Conservation (phyloP, 2,888 invertebrate genomes). For the Boloria selene region DNA sequence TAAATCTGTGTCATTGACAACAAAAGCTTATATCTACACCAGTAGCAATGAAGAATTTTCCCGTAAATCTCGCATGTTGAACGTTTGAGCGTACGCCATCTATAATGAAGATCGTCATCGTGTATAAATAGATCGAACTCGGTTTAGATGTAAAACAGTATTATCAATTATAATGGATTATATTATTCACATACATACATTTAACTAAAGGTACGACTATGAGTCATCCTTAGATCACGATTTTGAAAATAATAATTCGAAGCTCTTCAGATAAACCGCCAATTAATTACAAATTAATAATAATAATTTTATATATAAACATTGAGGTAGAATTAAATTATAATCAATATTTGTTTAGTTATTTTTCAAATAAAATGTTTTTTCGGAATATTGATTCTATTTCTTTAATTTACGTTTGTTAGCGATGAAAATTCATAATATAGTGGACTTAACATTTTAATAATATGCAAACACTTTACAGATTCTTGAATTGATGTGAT, state of each 20-base stretch:
- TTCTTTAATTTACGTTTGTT: no score
- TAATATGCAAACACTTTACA: conserved; percentile 11
- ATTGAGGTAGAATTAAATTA: no score
- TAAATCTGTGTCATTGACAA: not conserved
- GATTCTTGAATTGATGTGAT: conserved; percentile 35
- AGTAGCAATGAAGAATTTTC: conserved; percentile 7
- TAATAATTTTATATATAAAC: no score
- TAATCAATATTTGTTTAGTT: no score
- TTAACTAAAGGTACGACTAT: conserved; percentile 19
- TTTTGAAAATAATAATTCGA: not conserved
- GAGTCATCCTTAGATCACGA: conserved; percentile 2
- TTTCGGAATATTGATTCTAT: no score
- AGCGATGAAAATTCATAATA: no score
- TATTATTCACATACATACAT: not conserved
- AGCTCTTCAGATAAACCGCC: no score
- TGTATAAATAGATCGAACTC: conserved; percentile 43
- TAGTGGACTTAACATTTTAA: not conserved
- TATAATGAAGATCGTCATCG: conserved; percentile 40
- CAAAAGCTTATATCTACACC: not conserved
- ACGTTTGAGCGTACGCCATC: conserved; percentile 23
- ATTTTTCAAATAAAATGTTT: no score
- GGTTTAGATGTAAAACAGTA: conserved; percentile 29
- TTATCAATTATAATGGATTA: conserved; percentile 32
- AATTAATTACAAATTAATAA: no score
- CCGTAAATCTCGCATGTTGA: conserved; percentile 11